Evolutionary conservation across 2,113 vertebrate genomes (phyloP).

Genomic region (Sinocyclocheilus maitianheensis): DNA sequence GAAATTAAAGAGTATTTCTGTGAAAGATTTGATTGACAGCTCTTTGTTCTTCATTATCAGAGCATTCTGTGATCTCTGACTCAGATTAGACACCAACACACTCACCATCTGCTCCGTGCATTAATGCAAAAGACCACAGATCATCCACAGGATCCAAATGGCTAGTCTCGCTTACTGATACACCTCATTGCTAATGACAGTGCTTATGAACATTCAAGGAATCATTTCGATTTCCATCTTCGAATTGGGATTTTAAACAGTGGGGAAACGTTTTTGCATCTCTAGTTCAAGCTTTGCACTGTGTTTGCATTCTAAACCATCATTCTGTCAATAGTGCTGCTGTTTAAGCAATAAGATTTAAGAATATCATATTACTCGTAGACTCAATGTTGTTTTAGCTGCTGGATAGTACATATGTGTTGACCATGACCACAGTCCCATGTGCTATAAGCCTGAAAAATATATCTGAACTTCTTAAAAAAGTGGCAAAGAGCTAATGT

Average conservation of each 20-base stretch:
- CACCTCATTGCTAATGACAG: slow-evolving; percentile 38
- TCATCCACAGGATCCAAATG: slow-evolving; percentile 49
- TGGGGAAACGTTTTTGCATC: neutral
- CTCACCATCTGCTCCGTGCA: slow-evolving; percentile 64
- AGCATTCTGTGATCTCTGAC: slow-evolving; percentile 41
- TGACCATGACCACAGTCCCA: neutral
- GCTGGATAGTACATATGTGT: slow-evolving; percentile 13
- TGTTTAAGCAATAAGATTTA: slow-evolving; percentile 1
- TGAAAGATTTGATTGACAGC: slow-evolving; percentile 59
- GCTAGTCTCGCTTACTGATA: slow-evolving; percentile 49
- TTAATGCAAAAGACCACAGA: slow-evolving; percentile 62
- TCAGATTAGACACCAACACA: slow-evolving; percentile 32
- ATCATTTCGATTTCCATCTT: neutral
- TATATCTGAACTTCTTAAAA: slow-evolving; percentile 60
- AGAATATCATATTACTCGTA: neutral
- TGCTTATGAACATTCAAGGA: neutral
- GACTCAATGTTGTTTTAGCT: neutral
- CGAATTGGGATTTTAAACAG: neutral
- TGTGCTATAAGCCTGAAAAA: neutral
- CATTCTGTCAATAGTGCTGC: neutral
- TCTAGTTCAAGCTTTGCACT: neutral
- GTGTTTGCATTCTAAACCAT: neutral
- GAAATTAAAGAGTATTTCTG: slow-evolving; percentile 79
- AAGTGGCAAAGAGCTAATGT: neutral
- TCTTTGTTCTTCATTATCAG: slow-evolving; percentile 52